Evolutionary conservation across 2,888 invertebrate genomes (phyloP).

Genomic region (Ganaspis brasiliensis): DNA sequence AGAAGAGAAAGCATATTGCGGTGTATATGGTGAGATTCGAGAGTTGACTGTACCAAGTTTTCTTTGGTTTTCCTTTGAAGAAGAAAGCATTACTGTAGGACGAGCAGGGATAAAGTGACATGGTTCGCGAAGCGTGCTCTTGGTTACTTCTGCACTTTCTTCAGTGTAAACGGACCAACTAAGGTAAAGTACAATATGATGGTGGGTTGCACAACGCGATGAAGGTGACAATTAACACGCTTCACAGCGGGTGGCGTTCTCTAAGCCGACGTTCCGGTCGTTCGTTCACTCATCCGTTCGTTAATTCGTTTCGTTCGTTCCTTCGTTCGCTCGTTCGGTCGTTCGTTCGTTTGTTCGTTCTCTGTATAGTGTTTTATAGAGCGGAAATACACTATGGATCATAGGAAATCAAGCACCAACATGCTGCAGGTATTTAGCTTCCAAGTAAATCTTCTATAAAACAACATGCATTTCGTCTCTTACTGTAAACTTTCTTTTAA

Average conservation of each 20-base stretch:
- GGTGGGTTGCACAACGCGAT: conserved; percentile 8
- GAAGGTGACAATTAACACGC: conserved; percentile 66
- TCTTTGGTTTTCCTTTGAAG: conserved; percentile 29
- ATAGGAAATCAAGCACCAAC: conserved; percentile 60
- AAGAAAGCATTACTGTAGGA: conserved; percentile 1
- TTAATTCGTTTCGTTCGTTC: conserved; percentile 25
- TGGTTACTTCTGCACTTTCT: conserved; percentile 40
- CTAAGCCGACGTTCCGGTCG: conserved; percentile 62
- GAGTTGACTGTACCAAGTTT: not conserved
- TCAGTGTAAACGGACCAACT: conserved; percentile 37
- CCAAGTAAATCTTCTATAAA: not conserved
- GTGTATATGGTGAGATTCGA: not conserved
- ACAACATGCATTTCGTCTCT: not conserved
- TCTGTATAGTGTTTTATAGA: conserved; percentile 62
- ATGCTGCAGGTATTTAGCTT: conserved; percentile 36
- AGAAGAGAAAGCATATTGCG: not conserved
- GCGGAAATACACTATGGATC: conserved; percentile 64
- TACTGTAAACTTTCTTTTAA: no score
- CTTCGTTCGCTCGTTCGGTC: not conserved
- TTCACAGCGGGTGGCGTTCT: conserved; percentile 66
- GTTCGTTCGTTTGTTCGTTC: not conserved
- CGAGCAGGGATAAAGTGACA: conserved; percentile 37
- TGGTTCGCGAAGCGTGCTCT: conserved; percentile 39
- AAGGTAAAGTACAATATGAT: conserved; percentile 36
- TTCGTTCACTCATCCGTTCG: conserved; percentile 54